A percentile compares a stretch with the other conserved stretches of the same genome.
phyloP scores from a whole-genome alignment of 1,140 invertebrate genomes.

The Armadillidium nasatum region DNA sequence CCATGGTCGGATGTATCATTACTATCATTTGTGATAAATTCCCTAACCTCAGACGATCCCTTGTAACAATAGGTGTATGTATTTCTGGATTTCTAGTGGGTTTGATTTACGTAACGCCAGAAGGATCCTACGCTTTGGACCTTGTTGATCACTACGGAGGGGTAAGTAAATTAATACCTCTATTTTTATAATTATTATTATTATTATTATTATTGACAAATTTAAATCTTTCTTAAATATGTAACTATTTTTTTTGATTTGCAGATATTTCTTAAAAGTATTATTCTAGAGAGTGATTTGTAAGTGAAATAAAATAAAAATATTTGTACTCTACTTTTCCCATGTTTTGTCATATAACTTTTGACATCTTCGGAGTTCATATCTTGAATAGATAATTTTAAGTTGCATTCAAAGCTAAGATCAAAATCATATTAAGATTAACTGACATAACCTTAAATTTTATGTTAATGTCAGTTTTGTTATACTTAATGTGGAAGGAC shows the following conservation, averaged over 20 bases:
- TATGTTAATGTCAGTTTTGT: too few species aligned
- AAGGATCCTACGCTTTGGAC: conserved; percentile 78
- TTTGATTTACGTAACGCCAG: conserved; percentile 69
- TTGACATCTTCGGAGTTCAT: too few species aligned
- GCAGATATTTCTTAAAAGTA: too few species aligned
- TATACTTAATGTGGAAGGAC: too few species aligned
- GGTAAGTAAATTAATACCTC: conserved; percentile 25
- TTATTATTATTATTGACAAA: conserved; percentile 26
- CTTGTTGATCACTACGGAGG: conserved; percentile 80
- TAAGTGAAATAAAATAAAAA: too few species aligned
- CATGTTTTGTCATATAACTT: too few species aligned
- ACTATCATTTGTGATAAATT: conserved; percentile 56
- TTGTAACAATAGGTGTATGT: conserved; percentile 60
- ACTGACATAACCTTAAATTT: too few species aligned
- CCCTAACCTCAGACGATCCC: conserved; percentile 55
- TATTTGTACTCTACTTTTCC: too few species aligned
- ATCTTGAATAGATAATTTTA: too few species aligned
- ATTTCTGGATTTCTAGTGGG: conserved; percentile 59
- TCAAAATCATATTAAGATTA: too few species aligned
- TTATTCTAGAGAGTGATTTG: too few species aligned
- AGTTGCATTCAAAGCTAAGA: too few species aligned
- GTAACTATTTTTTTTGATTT: neutral
- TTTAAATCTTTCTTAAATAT: neutral
- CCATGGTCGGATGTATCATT: conserved; percentile 52
- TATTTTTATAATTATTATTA: neutral